phyloP scores from a whole-genome alignment of 2,797 vertebrate genomes.

The Phoxinus dragarum region DNA sequence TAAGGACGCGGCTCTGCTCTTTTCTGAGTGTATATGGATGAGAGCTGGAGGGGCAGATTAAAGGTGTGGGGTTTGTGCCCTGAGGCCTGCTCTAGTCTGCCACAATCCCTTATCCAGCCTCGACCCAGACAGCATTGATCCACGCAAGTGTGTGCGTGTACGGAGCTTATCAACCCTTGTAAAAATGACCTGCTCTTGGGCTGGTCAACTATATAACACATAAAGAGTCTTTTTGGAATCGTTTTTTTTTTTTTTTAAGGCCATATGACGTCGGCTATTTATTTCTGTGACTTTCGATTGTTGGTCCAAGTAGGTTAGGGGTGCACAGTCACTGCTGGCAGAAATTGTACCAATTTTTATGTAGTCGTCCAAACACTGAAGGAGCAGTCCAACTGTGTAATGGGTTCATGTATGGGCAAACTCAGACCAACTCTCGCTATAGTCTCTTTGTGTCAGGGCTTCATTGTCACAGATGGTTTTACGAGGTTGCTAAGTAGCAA shows the following conservation, averaged over 20 bases:
- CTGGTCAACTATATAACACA: constrained; percentile 15
- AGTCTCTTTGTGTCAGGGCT: not conserved
- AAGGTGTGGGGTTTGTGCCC: constrained; percentile 69
- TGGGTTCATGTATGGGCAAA: constrained; percentile 48
- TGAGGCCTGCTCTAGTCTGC: constrained; percentile 75
- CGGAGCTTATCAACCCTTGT: constrained; percentile 24
- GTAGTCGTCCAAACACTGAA: constrained; percentile 8
- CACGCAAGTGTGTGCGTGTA: constrained; percentile 23
- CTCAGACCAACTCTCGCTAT: constrained; percentile 45
- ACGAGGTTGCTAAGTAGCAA: not conserved
- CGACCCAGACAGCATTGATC: constrained; percentile 71
- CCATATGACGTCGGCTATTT: not conserved
- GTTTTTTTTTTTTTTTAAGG: not conserved
- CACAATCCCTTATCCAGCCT: constrained; percentile 67
- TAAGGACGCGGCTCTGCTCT: not conserved
- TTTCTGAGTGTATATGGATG: constrained; percentile 33
- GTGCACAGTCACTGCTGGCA: constrained; percentile 10
- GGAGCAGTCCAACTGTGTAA: constrained; percentile 28
- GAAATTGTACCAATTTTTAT: not conserved
- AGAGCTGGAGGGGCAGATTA: constrained; percentile 55
- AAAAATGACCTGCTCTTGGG: constrained; percentile 18
- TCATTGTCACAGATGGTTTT: not conserved
- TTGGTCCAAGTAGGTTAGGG: constrained; percentile 35
- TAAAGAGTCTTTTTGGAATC: not conserved
- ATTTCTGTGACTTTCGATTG: not conserved